Percentiles rank a stretch among this genome's conserved stretches.
These are phyloP conservation scores for Rhynchomys soricoides DNA, from an alignment of 2,113 vertebrate species.

Conservation along the genomic window DNA sequence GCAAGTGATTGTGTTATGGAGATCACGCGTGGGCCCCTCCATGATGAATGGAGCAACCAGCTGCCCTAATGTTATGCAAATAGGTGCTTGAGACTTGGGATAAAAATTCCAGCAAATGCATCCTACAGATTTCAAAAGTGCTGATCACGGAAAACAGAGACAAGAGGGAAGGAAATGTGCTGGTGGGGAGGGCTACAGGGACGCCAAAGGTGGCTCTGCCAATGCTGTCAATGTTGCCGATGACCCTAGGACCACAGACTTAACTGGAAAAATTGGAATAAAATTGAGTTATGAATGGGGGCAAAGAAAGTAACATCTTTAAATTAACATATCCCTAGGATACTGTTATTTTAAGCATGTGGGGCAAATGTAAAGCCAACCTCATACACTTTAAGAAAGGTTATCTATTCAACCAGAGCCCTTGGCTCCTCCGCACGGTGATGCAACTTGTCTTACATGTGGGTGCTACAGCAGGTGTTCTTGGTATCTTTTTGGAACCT, in stretches of 20 bases:
- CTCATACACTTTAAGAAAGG: background rate
- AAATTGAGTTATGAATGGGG: background rate
- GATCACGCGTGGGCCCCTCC: background rate
- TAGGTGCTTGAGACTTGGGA: conserved; percentile 61
- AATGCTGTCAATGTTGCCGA: background rate
- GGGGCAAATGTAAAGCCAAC: background rate
- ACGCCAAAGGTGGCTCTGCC: conserved; percentile 8
- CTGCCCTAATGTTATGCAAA: conserved; percentile 76
- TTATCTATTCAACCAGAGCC: background rate
- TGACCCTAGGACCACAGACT: background rate
- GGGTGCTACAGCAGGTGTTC: background rate
- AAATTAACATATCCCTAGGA: background rate
- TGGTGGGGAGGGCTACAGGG: background rate
- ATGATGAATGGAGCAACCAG: conserved; percentile 49
- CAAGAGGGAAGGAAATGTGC: background rate
- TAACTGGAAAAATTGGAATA: background rate
- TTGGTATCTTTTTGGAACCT: background rate
- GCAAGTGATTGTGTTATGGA: background rate
- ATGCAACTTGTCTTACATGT: background rate
- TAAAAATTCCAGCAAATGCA: conserved; percentile 63
- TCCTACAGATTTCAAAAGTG: conserved; percentile 66
- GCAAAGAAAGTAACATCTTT: background rate
- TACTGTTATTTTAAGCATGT: background rate
- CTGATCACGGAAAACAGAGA: conserved; percentile 27
- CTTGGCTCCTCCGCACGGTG: background rate